Percentiles rank a stretch among this genome's conserved stretches.
phyloP scores from a whole-genome alignment of 1,140 invertebrate genomes.

The Drosophila santomea region DNA sequence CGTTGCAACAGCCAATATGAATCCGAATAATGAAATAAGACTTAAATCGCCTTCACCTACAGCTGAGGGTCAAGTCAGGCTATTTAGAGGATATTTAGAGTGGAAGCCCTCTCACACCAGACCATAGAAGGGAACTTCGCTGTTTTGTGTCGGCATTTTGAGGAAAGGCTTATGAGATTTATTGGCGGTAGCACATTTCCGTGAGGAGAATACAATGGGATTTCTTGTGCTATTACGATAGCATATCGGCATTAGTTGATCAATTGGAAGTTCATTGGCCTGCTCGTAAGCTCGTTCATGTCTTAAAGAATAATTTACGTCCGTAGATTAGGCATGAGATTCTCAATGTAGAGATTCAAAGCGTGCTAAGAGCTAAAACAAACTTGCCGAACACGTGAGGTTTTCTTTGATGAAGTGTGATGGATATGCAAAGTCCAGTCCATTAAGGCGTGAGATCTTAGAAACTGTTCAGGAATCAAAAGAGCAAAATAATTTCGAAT shows the following conservation, averaged over 20 bases:
- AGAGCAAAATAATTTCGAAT: neutral
- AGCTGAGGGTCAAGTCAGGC: neutral
- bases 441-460: too few species aligned
- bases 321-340: neutral
- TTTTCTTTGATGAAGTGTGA: neutral
- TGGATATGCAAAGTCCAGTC: neutral
- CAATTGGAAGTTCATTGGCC: neutral
- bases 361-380: neutral
- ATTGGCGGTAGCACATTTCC: neutral
- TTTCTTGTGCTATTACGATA: constrained; percentile 7
- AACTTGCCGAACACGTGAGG: neutral
- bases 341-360: neutral
- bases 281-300: neutral
- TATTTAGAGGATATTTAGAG: neutral
- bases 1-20: neutral
- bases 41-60: neutral
- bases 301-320: constrained; percentile 2
- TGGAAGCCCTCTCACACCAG: neutral
- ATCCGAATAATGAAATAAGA: neutral
- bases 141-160: too few species aligned
- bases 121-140: too few species aligned
- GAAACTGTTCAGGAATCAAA: neutral
- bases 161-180: neutral
- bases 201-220: neutral
- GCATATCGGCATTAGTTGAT: neutral